Conservation (phyloP, 2,888 invertebrate species). For the Lithophane socia region DNA sequence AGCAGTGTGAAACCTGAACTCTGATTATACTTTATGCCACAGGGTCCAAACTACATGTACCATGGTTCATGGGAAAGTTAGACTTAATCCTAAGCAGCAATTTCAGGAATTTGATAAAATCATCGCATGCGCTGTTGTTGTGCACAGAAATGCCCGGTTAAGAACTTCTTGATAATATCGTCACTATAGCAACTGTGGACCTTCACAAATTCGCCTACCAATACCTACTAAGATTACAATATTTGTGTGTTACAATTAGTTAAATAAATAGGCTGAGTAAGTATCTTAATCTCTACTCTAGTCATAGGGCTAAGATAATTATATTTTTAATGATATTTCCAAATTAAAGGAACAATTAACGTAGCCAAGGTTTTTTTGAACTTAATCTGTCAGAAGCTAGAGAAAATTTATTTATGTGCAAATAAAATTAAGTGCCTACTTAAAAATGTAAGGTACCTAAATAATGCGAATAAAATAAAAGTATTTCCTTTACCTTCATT, state of each 20-base stretch:
- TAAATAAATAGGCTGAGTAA: not conserved
- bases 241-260: not conserved
- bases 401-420: slow-evolving; percentile 17
- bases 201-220: not conserved
- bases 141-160: slow-evolving; percentile 16
- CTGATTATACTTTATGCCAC: not conserved
- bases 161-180: slow-evolving; percentile 10
- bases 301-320: not conserved
- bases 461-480: not conserved
- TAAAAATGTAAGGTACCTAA: not conserved
- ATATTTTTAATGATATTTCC: slow-evolving; percentile 5
- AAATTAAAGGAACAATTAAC: slow-evolving; percentile 18
- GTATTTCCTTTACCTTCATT: not conserved
- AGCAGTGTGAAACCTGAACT: not conserved
- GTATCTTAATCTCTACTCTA: not conserved
- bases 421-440: not conserved
- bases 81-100: not conserved
- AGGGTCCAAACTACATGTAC: not conserved
- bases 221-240: too few relatives aligned
- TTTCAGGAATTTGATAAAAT: not conserved
- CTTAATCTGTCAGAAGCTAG: not conserved
- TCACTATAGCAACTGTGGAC: not conserved
- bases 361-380: slow-evolving; percentile 1
- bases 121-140: not conserved
- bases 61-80: not conserved